Evolutionary conservation across 2,797 vertebrate species (phyloP).

Genomic region (Zalophus californianus): DNA sequence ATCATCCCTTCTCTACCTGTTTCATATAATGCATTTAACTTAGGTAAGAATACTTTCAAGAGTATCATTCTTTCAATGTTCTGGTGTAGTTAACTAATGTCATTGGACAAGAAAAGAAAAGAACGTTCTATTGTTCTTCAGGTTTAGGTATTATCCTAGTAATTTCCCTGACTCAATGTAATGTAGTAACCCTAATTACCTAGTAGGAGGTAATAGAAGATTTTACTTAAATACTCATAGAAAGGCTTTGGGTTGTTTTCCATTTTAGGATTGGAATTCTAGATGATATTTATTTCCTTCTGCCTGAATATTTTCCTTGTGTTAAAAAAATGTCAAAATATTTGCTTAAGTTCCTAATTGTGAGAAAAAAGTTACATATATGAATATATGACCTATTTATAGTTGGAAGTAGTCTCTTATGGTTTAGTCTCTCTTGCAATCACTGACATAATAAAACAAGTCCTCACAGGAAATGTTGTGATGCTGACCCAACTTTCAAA

Average conservation of each 20-base stretch:
- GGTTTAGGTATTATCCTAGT: neutral
- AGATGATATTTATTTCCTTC: neutral
- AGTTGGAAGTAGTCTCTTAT: neutral
- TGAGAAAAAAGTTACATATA: conserved; percentile 12
- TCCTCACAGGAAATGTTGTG: neutral
- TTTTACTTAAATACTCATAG: neutral
- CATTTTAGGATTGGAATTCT: conserved; percentile 20
- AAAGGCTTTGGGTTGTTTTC: neutral
- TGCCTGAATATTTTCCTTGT: conserved; percentile 27
- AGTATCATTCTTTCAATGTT: neutral
- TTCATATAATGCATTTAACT: neutral
- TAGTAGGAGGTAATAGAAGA: neutral
- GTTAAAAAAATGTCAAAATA: conserved; percentile 42
- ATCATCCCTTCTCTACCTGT: neutral
- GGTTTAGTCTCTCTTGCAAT: neutral
- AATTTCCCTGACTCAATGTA: neutral
- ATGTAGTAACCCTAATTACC: neutral
- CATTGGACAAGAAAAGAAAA: neutral
- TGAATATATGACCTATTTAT: conserved; percentile 19
- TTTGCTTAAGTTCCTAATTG: conserved; percentile 29
- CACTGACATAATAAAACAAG: neutral
- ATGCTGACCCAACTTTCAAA: conserved; percentile 15
- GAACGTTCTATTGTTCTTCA: neutral
- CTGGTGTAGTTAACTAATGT: neutral
- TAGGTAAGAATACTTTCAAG: neutral